These are phyloP conservation scores for Diabrotica balteata DNA, from an alignment of 2,888 invertebrate genomes.

Conservation along the genomic window DNA sequence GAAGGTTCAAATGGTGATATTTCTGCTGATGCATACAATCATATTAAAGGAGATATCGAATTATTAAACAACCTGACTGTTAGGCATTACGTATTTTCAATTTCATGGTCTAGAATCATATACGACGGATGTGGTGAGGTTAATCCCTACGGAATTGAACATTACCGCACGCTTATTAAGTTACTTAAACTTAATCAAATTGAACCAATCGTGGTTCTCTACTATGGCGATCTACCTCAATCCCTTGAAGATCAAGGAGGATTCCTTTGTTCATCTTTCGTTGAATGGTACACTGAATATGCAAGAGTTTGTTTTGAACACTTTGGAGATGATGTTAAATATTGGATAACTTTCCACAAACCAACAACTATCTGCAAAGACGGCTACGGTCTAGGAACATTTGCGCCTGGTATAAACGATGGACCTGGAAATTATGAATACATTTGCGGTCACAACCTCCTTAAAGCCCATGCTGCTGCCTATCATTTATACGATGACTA, in stretches of 20 bases:
- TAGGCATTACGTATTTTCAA: slow-evolving; percentile 17
- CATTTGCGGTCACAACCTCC: slow-evolving; percentile 22
- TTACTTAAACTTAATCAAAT: slow-evolving; percentile 17
- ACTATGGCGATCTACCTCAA: slow-evolving; percentile 22
- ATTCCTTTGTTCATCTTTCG: slow-evolving; percentile 10
- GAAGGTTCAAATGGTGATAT: slow-evolving; percentile 12
- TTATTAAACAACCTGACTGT: slow-evolving; percentile 13
- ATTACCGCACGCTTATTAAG: not conserved
- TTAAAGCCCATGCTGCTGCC: slow-evolving; percentile 19
- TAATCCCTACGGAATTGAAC: slow-evolving; percentile 3
- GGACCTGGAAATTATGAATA: slow-evolving; percentile 18
- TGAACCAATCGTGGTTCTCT: slow-evolving; percentile 25
- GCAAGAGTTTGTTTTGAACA: slow-evolving; percentile 21
- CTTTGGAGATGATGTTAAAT: slow-evolving; percentile 25
- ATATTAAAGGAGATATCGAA: slow-evolving; percentile 15
- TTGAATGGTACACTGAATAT: slow-evolving; percentile 20
- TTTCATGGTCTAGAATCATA: slow-evolving; percentile 19
- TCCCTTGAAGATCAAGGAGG: slow-evolving; percentile 27
- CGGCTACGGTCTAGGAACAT: slow-evolving; percentile 24
- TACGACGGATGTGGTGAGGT: slow-evolving; percentile 5
- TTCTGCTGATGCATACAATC: slow-evolving; percentile 19
- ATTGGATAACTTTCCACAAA: slow-evolving; percentile 28
- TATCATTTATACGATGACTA: slow-evolving; percentile 22
- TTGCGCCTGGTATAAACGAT: slow-evolving; percentile 12
- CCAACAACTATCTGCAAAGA: slow-evolving; percentile 11